A percentile compares a stretch with the other conserved stretches of the same genome.
phyloP scores from a whole-genome alignment of 2,113 vertebrate genomes.

The Nycticorax nycticorax region DNA sequence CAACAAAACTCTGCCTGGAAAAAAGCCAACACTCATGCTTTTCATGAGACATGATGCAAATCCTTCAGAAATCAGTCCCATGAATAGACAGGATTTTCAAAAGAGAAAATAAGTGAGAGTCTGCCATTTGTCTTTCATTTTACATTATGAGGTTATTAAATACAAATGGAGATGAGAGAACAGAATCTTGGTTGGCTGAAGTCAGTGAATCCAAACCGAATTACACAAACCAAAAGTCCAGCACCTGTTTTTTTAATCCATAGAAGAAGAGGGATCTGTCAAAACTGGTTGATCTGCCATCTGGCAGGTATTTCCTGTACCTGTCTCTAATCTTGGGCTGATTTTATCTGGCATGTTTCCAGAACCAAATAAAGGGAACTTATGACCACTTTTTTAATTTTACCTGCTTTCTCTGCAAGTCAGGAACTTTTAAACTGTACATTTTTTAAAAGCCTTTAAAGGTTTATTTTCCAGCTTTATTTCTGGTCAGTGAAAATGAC shows the following conservation, averaged over 20 bases:
- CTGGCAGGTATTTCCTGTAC: neutral
- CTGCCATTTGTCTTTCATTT: neutral
- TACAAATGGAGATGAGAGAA: neutral
- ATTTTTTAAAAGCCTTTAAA: neutral
- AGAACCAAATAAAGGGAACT: neutral
- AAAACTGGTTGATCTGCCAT: slow-evolving; percentile 14
- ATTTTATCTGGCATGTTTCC: neutral
- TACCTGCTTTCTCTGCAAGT: neutral
- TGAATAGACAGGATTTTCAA: neutral
- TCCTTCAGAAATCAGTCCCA: neutral
- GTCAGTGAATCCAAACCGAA: neutral
- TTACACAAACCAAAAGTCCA: neutral
- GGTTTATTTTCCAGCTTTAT: neutral
- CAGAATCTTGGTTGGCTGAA: neutral
- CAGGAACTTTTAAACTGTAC: neutral
- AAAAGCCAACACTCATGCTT: neutral
- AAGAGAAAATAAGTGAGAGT: neutral
- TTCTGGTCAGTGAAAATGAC: neutral
- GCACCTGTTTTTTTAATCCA: slow-evolving; percentile 48
- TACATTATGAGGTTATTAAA: neutral
- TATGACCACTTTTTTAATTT: neutral
- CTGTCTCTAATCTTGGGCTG: neutral
- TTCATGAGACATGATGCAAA: neutral
- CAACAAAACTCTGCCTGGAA: slow-evolving; percentile 3
- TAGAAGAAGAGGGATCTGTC: neutral